Percentiles rank a stretch among this genome's conserved stretches.
These are phyloP conservation scores for Urocitellus parryii DNA, from an alignment of 2,113 vertebrate species.

Conservation along the genomic window DNA sequence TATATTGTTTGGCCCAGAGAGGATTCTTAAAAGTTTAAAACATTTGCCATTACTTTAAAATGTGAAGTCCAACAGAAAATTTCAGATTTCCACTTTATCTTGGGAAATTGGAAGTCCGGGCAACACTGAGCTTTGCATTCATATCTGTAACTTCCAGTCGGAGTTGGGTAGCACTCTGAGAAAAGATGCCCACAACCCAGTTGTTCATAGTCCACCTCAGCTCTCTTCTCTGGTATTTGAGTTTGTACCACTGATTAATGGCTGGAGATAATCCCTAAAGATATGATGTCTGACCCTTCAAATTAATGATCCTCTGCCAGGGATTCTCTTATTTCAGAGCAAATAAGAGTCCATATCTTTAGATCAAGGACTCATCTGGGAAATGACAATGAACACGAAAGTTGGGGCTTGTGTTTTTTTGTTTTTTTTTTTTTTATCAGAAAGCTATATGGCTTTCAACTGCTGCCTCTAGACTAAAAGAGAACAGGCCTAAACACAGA, in stretches of 20 bases:
- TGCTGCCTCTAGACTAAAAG: neutral
- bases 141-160: neutral
- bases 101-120: neutral
- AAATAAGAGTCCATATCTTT: constrained; percentile 28
- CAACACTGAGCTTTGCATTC: neutral
- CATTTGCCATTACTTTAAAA: constrained; percentile 32
- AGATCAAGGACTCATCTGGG: constrained; percentile 14
- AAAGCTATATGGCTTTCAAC: neutral
- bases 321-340: neutral
- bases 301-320: neutral
- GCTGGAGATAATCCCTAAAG: neutral
- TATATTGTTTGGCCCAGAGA: constrained; percentile 13
- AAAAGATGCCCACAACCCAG: neutral
- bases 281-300: neutral
- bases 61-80: neutral
- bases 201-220: neutral
- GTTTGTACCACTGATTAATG: neutral
- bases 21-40: constrained; percentile 38
- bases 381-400: constrained; percentile 53
- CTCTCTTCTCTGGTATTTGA: neutral
- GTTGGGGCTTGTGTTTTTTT: neutral
- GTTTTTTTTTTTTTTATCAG: constrained; percentile 3
- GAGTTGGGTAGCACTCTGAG: neutral
- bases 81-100: constrained; percentile 20
- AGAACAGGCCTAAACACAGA: neutral